Evolutionary conservation across 2,113 vertebrate genomes (phyloP).

Genomic region (Peromyscus leucopus): DNA sequence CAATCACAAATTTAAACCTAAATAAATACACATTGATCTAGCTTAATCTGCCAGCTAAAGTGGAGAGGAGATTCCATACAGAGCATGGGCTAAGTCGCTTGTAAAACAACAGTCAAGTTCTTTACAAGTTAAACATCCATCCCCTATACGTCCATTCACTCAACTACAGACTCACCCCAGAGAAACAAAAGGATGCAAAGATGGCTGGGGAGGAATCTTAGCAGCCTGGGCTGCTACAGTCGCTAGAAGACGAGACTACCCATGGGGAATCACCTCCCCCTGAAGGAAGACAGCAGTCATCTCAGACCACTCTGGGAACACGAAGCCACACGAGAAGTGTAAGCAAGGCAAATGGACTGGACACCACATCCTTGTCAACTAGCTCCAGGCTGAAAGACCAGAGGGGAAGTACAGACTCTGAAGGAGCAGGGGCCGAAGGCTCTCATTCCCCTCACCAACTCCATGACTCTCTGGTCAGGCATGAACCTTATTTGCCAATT

Average conservation of each 20-base stretch:
- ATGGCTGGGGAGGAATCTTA: not conserved
- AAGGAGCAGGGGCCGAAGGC: not conserved
- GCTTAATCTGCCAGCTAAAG: not conserved
- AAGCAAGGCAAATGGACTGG: not conserved
- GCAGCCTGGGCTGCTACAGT: not conserved
- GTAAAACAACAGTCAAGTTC: constrained; percentile 26
- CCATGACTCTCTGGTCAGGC: not conserved
- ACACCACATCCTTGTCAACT: not conserved
- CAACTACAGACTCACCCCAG: not conserved
- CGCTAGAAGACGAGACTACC: not conserved
- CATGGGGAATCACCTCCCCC: not conserved
- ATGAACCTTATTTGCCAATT: not conserved
- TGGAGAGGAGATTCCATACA: not conserved
- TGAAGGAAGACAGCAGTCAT: not conserved
- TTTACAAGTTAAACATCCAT: not conserved
- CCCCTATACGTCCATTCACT: not conserved
- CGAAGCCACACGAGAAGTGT: not conserved
- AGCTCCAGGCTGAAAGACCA: not conserved
- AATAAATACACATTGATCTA: not conserved
- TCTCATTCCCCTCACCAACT: not conserved
- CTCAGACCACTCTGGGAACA: not conserved
- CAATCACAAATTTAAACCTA: constrained; percentile 53
- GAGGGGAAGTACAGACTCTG: not conserved
- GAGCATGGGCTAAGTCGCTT: not conserved
- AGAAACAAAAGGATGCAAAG: constrained; percentile 27